Percentiles rank a stretch among this genome's conserved stretches.
Conservation (phyloP, 1,140 invertebrate species). For the Bombus difficillimus region DNA sequence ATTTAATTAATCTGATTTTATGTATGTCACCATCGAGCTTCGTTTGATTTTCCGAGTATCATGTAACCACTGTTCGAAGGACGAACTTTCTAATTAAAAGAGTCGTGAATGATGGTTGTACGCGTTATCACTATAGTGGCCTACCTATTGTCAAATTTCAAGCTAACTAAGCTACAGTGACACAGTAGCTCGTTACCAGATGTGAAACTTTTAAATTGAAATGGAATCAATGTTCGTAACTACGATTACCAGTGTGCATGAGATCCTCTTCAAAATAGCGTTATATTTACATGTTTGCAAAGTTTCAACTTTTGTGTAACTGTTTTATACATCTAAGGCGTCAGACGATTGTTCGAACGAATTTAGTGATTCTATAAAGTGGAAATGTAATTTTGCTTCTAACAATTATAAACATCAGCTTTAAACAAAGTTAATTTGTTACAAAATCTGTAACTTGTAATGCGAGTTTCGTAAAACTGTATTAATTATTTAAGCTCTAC, state of each 20-base stretch:
- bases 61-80: not conserved
- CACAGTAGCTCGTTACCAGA: not conserved
- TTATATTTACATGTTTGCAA: not conserved
- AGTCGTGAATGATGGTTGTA: slow-evolving; percentile 7
- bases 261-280: not conserved
- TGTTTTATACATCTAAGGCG: not conserved
- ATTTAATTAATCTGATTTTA: slow-evolving; percentile 12
- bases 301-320: slow-evolving; percentile 1
- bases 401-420: too few species aligned
- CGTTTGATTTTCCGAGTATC: slow-evolving; percentile 29
- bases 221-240: slow-evolving; percentile 4
- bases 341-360: too few species aligned
- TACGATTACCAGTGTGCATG: not conserved
- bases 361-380: too few species aligned
- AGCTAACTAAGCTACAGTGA: not conserved
- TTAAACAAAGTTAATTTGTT: too few species aligned
- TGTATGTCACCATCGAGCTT: not conserved
- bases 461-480: too few species aligned
- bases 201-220: slow-evolving; percentile 11
- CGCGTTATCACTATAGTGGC: not conserved
- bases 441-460: too few species aligned
- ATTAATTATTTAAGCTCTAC: not conserved
- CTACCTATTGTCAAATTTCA: slow-evolving; percentile 37
- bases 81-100: slow-evolving; percentile 53
- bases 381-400: too few species aligned